Conservation (phyloP, 2,113 vertebrate species). For the Pachyramphus minor region DNA sequence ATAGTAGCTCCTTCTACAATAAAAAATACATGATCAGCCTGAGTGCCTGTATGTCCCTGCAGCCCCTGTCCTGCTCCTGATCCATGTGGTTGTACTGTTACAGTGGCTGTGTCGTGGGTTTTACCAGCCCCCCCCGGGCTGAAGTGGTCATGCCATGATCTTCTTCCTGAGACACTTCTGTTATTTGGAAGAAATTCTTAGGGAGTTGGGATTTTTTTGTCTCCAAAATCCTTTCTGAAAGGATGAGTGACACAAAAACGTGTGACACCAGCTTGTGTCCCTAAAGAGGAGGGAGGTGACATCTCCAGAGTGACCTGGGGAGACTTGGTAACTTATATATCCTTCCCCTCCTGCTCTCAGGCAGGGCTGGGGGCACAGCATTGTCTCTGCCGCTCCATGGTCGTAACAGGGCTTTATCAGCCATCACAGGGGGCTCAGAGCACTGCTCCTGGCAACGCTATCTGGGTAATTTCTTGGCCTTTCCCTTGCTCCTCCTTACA, state of each 20-base stretch:
- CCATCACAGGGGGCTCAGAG: not conserved
- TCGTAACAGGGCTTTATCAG: not conserved
- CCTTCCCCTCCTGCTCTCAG: not conserved
- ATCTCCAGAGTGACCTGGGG: not conserved
- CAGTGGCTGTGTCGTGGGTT: not conserved
- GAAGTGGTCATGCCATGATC: rapidly evolving
- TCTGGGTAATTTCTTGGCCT: constrained; percentile 3
- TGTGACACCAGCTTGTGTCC: not conserved
- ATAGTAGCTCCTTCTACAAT: not conserved
- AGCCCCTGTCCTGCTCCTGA: not conserved
- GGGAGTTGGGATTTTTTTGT: not conserved
- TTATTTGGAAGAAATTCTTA: not conserved
- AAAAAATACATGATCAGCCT: not conserved
- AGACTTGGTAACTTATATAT: not conserved
- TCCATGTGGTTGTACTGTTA: rapidly evolving
- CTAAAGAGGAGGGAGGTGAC: not conserved
- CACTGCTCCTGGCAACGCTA: constrained; percentile 5
- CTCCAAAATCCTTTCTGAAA: not conserved
- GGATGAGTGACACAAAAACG: rapidly evolving
- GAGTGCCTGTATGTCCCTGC: not conserved
- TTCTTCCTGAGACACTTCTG: not conserved
- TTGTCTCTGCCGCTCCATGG: not conserved
- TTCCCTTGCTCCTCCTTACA: not conserved
- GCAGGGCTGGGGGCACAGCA: rapidly evolving
- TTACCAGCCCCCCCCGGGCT: too few species aligned